phyloP scores from a whole-genome alignment of 1,140 invertebrate genomes.

The Philaenus spumarius region DNA sequence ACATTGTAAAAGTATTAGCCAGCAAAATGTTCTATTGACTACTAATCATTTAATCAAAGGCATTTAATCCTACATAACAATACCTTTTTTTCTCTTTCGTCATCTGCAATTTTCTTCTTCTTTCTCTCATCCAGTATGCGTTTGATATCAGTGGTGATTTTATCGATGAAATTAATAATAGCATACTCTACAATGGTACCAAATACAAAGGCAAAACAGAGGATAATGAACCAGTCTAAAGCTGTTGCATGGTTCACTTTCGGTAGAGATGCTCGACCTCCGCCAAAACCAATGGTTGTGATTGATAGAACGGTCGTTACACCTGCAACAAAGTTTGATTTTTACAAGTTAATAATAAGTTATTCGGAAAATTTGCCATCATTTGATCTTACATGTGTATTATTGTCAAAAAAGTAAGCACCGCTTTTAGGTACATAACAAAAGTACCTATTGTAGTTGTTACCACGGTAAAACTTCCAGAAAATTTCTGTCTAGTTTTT shows the following conservation, averaged over 20 bases:
- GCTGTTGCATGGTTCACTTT: constrained; percentile 52
- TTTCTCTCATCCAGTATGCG: constrained; percentile 30
- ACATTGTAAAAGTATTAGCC: no score
- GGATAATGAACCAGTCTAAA: constrained; percentile 53
- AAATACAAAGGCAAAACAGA: constrained; percentile 54
- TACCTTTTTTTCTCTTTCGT: constrained; percentile 13
- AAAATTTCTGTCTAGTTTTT: no score
- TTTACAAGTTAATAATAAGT: no score
- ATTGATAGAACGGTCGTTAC: constrained; percentile 53
- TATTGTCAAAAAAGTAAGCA: no score
- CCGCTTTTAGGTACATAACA: no score
- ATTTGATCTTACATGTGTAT: no score
- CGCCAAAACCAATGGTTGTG: constrained; percentile 51
- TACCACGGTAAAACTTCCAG: no score
- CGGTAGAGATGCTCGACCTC: constrained; percentile 46
- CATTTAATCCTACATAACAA: no score
- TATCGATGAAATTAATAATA: constrained; percentile 53
- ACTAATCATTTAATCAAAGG: no score
- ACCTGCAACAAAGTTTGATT: constrained; percentile 35
- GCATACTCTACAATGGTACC: constrained; percentile 54
- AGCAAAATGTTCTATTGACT: no score
- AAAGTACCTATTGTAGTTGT: no score
- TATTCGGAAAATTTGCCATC: no score
- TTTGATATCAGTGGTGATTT: constrained; percentile 38
- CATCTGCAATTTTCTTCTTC: background rate